These are phyloP conservation scores for Anguilla anguilla DNA, from an alignment of 2,797 vertebrate genomes.

Conservation along the genomic window DNA sequence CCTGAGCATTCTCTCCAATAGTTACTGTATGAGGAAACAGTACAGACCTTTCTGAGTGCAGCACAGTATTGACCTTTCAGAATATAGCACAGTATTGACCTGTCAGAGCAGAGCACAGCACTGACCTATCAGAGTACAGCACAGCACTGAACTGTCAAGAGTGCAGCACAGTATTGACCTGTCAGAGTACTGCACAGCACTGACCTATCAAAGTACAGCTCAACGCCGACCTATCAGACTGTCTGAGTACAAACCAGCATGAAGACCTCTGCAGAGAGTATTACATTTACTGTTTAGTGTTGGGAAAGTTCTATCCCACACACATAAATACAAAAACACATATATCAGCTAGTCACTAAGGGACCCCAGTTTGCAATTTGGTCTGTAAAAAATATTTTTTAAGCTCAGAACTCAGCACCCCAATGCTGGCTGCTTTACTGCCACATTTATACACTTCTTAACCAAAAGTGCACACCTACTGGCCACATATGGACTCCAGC, in stretches of 20 bases:
- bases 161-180: too few species aligned
- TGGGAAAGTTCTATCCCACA: not conserved
- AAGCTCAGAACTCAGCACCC: not conserved
- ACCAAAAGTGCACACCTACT: not conserved
- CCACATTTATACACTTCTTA: not conserved
- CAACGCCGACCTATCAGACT: not conserved
- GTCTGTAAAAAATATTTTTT: not conserved
- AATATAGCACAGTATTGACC: too few species aligned
- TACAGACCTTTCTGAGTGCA: too few species aligned
- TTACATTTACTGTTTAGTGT: not conserved
- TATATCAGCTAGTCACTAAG: not conserved
- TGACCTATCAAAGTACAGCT: too few species aligned
- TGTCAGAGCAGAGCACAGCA: too few species aligned
- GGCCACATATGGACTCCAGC: not conserved
- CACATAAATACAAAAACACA: not conserved
- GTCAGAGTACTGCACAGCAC: too few species aligned
- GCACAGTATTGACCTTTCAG: too few species aligned
- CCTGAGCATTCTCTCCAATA: too few species aligned
- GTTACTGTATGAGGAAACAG: too few species aligned
- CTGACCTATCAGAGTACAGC: too few species aligned
- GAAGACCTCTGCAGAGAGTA: not conserved
- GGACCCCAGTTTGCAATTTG: not conserved
- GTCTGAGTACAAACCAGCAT: not conserved
- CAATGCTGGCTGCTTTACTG: not conserved
- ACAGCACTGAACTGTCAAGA: too few species aligned